Conservation (phyloP, 2,888 invertebrate species). For the Nipponacmea schrenckii region DNA sequence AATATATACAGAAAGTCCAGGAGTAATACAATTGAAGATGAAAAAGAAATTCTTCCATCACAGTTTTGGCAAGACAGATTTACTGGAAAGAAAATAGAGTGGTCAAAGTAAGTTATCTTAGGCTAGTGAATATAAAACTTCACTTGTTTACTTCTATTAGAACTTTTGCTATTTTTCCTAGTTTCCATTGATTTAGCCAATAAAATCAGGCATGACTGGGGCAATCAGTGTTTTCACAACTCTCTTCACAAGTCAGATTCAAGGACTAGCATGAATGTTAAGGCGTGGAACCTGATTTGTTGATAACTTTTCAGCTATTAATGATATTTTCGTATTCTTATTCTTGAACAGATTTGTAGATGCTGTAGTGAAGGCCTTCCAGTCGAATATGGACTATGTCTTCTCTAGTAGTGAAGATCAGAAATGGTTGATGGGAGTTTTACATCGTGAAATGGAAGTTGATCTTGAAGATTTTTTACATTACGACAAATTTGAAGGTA, state of each 20-base stretch:
- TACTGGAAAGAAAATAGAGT: slow-evolving; percentile 15
- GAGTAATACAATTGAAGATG: not conserved
- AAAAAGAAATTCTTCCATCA: slow-evolving; percentile 17
- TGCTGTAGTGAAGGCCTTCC: slow-evolving; percentile 35
- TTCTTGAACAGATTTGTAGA: slow-evolving; percentile 36
- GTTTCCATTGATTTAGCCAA: too few relatives aligned
- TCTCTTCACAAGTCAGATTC: not conserved
- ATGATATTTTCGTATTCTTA: too few relatives aligned
- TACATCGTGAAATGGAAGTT: slow-evolving; percentile 49
- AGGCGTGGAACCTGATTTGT: not conserved
- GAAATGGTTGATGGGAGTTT: slow-evolving; percentile 45
- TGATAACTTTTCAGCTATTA: not conserved
- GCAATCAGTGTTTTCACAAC: not conserved
- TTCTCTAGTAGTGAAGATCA: slow-evolving; percentile 37
- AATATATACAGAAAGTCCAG: not conserved
- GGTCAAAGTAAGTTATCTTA: slow-evolving; percentile 24
- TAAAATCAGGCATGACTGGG: not conserved
- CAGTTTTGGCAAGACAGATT: slow-evolving; percentile 29
- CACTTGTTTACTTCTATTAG: slow-evolving; percentile 4
- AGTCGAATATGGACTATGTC: slow-evolving; percentile 30
- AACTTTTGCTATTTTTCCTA: too few relatives aligned
- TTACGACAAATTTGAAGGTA: slow-evolving; percentile 38
- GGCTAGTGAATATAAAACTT: too few relatives aligned
- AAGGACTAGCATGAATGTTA: not conserved
- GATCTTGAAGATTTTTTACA: slow-evolving; percentile 36